Percentiles rank a stretch among this genome's conserved stretches.
Conservation (phyloP, 2,888 invertebrate species). For the Lithophane semibrunnea region DNA sequence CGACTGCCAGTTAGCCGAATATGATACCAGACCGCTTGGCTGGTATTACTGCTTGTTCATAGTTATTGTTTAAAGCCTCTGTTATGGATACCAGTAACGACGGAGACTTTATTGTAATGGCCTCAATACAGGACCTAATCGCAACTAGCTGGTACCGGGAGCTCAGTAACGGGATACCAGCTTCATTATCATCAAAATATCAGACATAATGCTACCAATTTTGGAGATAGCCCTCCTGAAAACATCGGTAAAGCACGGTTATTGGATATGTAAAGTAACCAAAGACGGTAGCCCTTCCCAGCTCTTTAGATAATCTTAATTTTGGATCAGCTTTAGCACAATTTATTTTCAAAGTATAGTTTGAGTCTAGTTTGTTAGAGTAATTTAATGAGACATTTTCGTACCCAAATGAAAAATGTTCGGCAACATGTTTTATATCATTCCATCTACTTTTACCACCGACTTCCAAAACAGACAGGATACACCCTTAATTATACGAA, state of each 20-base stretch:
- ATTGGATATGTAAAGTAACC: neutral
- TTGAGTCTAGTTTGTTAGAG: neutral
- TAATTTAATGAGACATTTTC: constrained; percentile 43
- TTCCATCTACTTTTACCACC: constrained; percentile 65
- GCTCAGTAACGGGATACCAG: constrained; percentile 30
- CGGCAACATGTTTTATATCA: constrained; percentile 65
- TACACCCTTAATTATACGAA: constrained; percentile 74
- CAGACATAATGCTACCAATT: neutral
- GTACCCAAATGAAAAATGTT: constrained; percentile 42
- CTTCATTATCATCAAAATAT: neutral
- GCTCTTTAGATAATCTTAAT: neutral
- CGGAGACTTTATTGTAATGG: constrained; percentile 59
- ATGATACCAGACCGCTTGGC: constrained; percentile 51
- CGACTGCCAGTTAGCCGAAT: constrained; percentile 51
- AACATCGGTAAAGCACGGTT: neutral
- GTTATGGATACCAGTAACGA: constrained; percentile 53
- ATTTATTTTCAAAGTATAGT: neutral
- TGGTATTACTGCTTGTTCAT: constrained; percentile 54
- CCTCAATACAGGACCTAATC: constrained; percentile 42
- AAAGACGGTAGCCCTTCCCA: neutral
- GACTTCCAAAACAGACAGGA: constrained; percentile 66
- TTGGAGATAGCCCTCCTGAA: neutral
- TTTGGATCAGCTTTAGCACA: neutral
- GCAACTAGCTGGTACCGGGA: constrained; percentile 35
- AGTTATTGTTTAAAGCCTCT: constrained; percentile 45